These are phyloP conservation scores for Tribolium madens DNA, from an alignment of 1,140 invertebrate genomes.

Conservation along the genomic window DNA sequence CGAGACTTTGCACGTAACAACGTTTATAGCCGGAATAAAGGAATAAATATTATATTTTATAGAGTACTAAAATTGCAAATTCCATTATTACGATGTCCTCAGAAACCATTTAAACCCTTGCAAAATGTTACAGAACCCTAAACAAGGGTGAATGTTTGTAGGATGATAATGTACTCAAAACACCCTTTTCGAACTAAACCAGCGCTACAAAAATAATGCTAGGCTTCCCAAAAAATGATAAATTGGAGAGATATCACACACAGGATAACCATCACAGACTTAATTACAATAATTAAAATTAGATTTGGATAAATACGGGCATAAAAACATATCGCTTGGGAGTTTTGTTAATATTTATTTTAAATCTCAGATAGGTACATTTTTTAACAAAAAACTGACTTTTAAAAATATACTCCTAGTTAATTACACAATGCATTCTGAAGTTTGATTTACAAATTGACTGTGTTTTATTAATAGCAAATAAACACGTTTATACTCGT, in stretches of 20 bases:
- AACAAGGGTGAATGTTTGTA: background rate
- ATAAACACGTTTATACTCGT: no score
- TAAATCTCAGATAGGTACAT: background rate
- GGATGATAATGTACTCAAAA: background rate
- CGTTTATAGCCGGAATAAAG: background rate
- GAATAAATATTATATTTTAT: conserved; percentile 11
- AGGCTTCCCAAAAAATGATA: background rate
- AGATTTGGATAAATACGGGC: background rate
- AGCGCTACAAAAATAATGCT: background rate
- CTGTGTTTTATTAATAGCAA: no score
- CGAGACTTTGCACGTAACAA: background rate
- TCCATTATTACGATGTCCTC: conserved; percentile 21
- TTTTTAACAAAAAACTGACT: no score
- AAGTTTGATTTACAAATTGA: no score
- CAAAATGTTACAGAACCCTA: conserved; percentile 1
- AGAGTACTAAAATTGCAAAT: background rate
- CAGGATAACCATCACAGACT: background rate
- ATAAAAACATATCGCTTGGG: no score
- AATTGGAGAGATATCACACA: background rate
- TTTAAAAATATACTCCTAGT: no score
- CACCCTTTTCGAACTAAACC: background rate
- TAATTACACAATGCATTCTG: no score
- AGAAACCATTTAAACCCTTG: conserved; percentile 26
- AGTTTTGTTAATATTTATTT: background rate
- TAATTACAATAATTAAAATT: background rate